phyloP scores from a whole-genome alignment of 2,797 vertebrate genomes.

The Enteromius thamalakanensis region DNA sequence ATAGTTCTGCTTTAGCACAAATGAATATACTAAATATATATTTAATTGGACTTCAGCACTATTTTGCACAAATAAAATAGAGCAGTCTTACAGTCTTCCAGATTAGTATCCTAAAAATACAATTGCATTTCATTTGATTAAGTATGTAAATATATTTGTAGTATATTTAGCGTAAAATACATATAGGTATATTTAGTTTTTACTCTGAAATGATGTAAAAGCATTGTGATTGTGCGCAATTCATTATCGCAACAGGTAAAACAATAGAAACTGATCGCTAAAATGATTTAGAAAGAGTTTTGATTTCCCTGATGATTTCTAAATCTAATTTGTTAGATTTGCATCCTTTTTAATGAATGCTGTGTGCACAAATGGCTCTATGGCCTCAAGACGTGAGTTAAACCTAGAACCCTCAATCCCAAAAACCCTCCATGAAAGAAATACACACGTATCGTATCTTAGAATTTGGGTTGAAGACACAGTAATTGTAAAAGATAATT shows the following conservation, averaged over 20 bases:
- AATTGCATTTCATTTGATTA: too few relatives aligned
- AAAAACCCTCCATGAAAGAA: neutral
- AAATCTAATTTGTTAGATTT: conserved; percentile 26
- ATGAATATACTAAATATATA: too few relatives aligned
- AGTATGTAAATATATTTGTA: too few relatives aligned
- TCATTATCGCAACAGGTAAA: neutral
- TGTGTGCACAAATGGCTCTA: neutral
- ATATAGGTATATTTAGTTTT: too few relatives aligned
- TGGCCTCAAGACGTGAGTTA: neutral
- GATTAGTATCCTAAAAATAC: too few relatives aligned
- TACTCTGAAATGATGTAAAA: neutral
- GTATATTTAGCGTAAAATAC: too few relatives aligned
- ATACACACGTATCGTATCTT: neutral
- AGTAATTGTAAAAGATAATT: neutral
- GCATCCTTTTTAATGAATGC: conserved; percentile 2
- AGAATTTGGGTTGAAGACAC: neutral
- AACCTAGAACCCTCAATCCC: neutral
- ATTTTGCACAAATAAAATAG: too few relatives aligned
- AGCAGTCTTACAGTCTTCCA: too few relatives aligned
- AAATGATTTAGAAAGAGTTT: neutral
- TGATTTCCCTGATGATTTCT: conserved; percentile 1
- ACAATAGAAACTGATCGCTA: neutral
- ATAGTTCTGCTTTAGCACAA: too few relatives aligned
- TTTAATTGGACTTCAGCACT: too few relatives aligned
- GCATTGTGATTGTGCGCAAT: neutral